Conservation (phyloP, 2,888 invertebrate species). For the Tenthredo notha region DNA sequence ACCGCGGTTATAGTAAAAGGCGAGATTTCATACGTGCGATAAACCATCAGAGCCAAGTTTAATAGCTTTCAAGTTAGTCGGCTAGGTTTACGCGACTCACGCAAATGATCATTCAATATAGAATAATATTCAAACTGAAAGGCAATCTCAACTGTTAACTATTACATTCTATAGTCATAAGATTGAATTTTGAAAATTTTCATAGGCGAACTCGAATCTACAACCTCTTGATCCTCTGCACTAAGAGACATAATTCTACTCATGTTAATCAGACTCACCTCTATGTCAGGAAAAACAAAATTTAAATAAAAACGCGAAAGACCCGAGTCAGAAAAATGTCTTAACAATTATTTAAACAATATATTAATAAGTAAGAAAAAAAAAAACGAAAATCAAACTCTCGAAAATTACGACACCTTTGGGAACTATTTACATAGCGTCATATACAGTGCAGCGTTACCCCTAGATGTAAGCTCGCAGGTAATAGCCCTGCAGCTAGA, state of each 20-base stretch:
- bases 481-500: conserved; percentile 36
- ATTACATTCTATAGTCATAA: not conserved
- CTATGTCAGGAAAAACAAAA: no score
- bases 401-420: not conserved
- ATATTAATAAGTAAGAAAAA: not conserved
- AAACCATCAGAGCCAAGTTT: conserved; percentile 55
- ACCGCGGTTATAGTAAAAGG: conserved; percentile 22
- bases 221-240: no score
- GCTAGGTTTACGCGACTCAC: not conserved
- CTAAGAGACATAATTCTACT: no score
- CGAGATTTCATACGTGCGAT: conserved; percentile 59
- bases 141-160: not conserved
- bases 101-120: conserved; percentile 3
- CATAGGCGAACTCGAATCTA: no score
- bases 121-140: not conserved
- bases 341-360: not conserved
- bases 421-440: conserved; percentile 23
- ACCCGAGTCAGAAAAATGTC: not conserved
- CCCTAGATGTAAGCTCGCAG: conserved; percentile 28
- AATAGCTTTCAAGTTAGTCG: conserved; percentile 55
- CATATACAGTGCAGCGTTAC: not conserved
- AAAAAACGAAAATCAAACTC: not conserved
- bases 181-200: no score
- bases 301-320: not conserved
- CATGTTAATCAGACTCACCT: no score